Conservation (phyloP, 2,888 invertebrate species). For the Gonocerus acuteangulatus region DNA sequence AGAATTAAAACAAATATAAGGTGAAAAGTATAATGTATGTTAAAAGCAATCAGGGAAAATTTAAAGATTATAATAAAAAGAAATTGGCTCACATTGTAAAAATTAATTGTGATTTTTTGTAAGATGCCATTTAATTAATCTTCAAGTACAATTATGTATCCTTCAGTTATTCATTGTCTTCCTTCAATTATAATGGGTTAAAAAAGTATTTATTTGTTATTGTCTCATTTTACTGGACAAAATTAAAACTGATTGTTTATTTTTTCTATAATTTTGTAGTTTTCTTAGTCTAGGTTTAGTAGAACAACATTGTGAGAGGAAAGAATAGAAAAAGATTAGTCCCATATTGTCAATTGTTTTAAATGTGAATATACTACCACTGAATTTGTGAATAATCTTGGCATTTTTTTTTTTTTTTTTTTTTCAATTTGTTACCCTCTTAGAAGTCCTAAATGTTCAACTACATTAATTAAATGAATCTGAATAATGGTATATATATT, state of each 20-base stretch:
- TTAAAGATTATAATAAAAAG: background rate
- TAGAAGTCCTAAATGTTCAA: no score
- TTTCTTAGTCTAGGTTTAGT: constrained; percentile 34
- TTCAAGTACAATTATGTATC: constrained; percentile 19
- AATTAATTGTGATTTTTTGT: constrained; percentile 24
- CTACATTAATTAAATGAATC: no score
- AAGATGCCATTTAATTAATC: constrained; percentile 12
- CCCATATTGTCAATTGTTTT: constrained; percentile 39
- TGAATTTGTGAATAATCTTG: constrained; percentile 36
- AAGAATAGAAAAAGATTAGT: constrained; percentile 32
- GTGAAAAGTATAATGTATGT: background rate
- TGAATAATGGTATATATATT: no score
- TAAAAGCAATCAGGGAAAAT: constrained; percentile 23
- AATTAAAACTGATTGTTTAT: constrained; percentile 32
- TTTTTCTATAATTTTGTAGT: constrained; percentile 34
- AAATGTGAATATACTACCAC: constrained; percentile 38
- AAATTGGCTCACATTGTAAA: constrained; percentile 23
- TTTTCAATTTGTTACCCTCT: no score
- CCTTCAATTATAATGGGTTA: constrained; percentile 16
- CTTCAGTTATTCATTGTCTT: constrained; percentile 23
- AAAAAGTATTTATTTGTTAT: constrained; percentile 15
- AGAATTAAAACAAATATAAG: constrained; percentile 11
- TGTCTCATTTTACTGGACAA: constrained; percentile 11
- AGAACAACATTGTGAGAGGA: constrained; percentile 23
- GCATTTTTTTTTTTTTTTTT: constrained; percentile 15